A percentile compares a stretch with the other conserved stretches of the same genome.
phyloP scores from a whole-genome alignment of 2,888 invertebrate genomes.

The Cepaea hortensis region DNA sequence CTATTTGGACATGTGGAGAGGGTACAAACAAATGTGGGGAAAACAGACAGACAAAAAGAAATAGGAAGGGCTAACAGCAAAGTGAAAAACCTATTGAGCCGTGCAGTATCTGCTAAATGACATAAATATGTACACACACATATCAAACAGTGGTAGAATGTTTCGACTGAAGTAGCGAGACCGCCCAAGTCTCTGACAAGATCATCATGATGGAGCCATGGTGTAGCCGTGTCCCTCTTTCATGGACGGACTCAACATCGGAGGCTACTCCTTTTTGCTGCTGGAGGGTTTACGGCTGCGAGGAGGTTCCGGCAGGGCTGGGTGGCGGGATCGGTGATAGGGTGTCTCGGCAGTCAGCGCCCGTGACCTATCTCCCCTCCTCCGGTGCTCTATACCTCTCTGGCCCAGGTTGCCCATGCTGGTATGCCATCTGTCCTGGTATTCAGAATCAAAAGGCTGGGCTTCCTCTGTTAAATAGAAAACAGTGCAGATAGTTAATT shows the following conservation, averaged over 20 bases:
- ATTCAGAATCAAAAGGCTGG: conserved; percentile 62
- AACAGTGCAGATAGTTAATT: background rate
- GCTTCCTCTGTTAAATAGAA: conserved; percentile 58
- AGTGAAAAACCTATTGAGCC: too few relatives aligned
- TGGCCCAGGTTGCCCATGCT: conserved; percentile 1
- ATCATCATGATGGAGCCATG: background rate
- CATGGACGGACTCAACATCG: background rate
- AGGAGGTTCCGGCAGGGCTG: conserved; percentile 33
- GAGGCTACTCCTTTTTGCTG: background rate
- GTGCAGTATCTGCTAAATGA: background rate
- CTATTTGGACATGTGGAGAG: too few relatives aligned
- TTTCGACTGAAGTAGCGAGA: background rate
- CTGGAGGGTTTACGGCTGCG: conserved; percentile 30
- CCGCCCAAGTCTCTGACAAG: background rate
- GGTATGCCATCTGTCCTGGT: conserved; percentile 54
- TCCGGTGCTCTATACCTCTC: conserved; percentile 40
- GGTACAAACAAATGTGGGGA: too few relatives aligned
- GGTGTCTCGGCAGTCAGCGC: conserved; percentile 19
- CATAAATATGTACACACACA: background rate
- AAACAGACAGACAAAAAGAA: too few relatives aligned
- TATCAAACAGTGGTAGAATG: background rate
- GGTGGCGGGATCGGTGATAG: conserved; percentile 14
- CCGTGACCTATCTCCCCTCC: conserved; percentile 20
- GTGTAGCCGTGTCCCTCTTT: background rate
- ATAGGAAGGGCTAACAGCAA: too few relatives aligned